Percentiles rank a stretch among this genome's conserved stretches.
Evolutionary conservation across 2,113 vertebrate species (phyloP).

Genomic region (Entelurus aequoreus): DNA sequence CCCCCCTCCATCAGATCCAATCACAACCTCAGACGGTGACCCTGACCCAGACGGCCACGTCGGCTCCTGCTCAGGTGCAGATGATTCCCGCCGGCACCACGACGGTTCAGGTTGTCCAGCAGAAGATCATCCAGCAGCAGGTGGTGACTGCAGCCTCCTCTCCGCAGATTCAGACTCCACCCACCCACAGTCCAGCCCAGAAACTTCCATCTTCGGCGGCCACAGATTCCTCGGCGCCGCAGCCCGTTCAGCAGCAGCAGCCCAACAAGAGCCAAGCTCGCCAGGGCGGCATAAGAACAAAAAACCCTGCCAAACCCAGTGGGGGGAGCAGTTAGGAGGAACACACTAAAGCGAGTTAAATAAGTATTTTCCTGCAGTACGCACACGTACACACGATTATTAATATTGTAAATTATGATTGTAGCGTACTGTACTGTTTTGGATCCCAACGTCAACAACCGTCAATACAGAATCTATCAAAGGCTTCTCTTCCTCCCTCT

Average conservation of each 20-base stretch:
- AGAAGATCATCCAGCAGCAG: slow-evolving; percentile 84
- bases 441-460: slow-evolving; percentile 12
- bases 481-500: background rate
- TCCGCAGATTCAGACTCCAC: slow-evolving; percentile 78
- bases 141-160: slow-evolving; percentile 75
- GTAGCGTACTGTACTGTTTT: slow-evolving; percentile 9
- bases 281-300: slow-evolving; percentile 73
- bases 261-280: slow-evolving; percentile 71
- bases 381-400: background rate
- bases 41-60: slow-evolving; percentile 74
- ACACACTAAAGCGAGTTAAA: background rate
- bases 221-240: slow-evolving; percentile 70
- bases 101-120: slow-evolving; percentile 79
- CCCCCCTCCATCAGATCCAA: slow-evolving; percentile 68
- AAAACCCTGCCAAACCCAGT: slow-evolving; percentile 79
- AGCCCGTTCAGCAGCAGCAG: slow-evolving; percentile 66
- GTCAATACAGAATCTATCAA: background rate
- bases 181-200: slow-evolving; percentile 80
- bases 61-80: slow-evolving; percentile 76
- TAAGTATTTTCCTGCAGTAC: slow-evolving; percentile 7
- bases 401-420: no score
- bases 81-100: slow-evolving; percentile 77
- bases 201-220: slow-evolving; percentile 45
- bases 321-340: slow-evolving; percentile 59
- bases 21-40: slow-evolving; percentile 79